Base-by-base conservation (phyloP, 2,888 invertebrate genomes). In the Chironomus riparius region DNA sequence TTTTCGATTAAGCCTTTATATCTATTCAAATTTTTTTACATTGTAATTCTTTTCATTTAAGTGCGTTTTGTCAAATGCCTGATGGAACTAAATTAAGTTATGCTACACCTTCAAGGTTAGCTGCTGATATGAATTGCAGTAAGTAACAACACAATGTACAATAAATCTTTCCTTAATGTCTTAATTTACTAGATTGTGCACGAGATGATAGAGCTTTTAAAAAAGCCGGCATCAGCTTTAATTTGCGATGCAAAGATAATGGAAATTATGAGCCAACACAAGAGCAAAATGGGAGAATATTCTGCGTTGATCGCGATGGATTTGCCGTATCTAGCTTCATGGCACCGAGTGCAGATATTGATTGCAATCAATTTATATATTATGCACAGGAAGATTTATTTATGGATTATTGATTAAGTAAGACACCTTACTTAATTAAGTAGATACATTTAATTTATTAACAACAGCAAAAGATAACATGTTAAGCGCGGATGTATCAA, bases 281-380 rank as follows among this genome's bases (percentile, higher is more conserved):
- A 82, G 84, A 84, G 77, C 80, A 80, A 61, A 85, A 85, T 48
- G 86, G 86, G 18, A 85, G 85, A 76, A 84, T 81, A 79, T 88
- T 87, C 82, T 89, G 89, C 80, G 87, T 89, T 4, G 89, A 89
- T 81, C 80, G 81, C 2, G 88, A 90, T 81, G 90, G 90, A 1
- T 89, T 87, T 80, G 80, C 82, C 2, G 84, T 83, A 15, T 82
- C 80, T 73, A 6, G 15, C 4, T 47, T 68, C 2, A 13, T 68
- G 18, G 1, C 2, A 2, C n/a, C 70, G n/a, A n/a, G 38, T 18
- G 7, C 38, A 38, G 28, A 13, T 2, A 21, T 76, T 12, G 65
- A 76, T 70, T 76, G 76, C 18, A 69, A 76, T 76, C 65, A 48
- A 68, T 74, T 68, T 74, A 15, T 68, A 5, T 74, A 74, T 15